Evolutionary conservation across 2,113 vertebrate species (phyloP).

Genomic region (Pelvicachromis taeniatus): DNA sequence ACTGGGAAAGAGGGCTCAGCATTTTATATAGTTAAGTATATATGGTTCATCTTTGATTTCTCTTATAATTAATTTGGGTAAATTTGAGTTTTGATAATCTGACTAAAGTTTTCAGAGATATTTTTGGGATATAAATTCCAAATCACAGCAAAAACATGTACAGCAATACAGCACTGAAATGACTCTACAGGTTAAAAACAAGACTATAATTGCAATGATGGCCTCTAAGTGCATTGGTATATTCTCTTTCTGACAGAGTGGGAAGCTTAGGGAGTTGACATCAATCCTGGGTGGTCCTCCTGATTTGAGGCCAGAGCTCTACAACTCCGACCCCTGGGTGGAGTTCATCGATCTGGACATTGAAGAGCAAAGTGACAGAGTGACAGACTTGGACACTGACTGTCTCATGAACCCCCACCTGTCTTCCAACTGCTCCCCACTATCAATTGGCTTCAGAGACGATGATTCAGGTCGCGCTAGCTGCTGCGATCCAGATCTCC

Average conservation of each 20-base stretch:
- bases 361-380: constrained; percentile 80
- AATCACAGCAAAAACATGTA: too few relatives aligned
- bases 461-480: constrained; percentile 91
- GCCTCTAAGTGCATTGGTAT: background rate
- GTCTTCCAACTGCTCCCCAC: constrained; percentile 68
- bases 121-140: too few relatives aligned
- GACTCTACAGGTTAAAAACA: background rate
- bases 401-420: constrained; percentile 74
- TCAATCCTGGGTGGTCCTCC: constrained; percentile 84
- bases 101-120: too few relatives aligned
- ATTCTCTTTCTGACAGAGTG: constrained; percentile 76
- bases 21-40: too few relatives aligned
- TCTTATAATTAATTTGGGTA: too few relatives aligned
- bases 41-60: too few relatives aligned
- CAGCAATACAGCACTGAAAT: background rate
- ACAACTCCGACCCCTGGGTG: constrained; percentile 87
- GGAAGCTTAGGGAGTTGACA: constrained; percentile 86
- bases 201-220: background rate
- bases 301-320: constrained; percentile 79
- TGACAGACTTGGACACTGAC: constrained; percentile 77
- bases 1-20: too few relatives aligned
- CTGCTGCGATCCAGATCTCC: constrained; percentile 89
- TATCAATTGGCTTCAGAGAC: constrained; percentile 76
- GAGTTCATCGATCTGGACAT: constrained; percentile 95
- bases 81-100: too few relatives aligned